Percentiles rank a stretch among this genome's conserved stretches.
These are phyloP conservation scores for Tortrix viridana DNA, from an alignment of 2,888 invertebrate genomes.

Conservation along the genomic window DNA sequence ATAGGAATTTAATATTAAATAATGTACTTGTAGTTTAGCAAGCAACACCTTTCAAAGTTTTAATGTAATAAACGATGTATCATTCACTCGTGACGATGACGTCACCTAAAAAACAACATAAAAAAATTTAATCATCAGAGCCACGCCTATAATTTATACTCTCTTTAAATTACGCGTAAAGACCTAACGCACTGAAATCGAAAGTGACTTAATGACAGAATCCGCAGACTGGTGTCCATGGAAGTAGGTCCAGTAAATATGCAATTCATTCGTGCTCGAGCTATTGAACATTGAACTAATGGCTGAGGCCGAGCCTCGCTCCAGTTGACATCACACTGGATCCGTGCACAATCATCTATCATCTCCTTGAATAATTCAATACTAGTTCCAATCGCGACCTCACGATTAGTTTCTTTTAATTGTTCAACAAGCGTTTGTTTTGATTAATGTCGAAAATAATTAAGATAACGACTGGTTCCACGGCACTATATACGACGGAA, in stretches of 20 bases:
- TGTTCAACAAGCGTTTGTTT: constrained; percentile 15
- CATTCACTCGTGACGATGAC: neutral
- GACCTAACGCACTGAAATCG: constrained; percentile 34
- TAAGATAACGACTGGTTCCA: constrained; percentile 25
- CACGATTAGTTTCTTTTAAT: constrained; percentile 20
- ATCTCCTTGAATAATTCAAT: constrained; percentile 44
- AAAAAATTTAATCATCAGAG: constrained; percentile 13
- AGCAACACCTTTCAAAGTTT: neutral
- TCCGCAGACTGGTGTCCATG: constrained; percentile 24
- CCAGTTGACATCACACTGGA: constrained; percentile 65
- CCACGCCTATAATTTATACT: constrained; percentile 27
- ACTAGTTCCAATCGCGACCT: constrained; percentile 15
- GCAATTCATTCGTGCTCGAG: constrained; percentile 50
- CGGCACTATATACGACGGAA: constrained; percentile 4
- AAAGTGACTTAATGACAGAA: constrained; percentile 38
- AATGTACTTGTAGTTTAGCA: neutral
- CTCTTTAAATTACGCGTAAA: constrained; percentile 31
- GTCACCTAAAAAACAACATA: constrained; percentile 19
- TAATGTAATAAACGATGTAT: neutral
- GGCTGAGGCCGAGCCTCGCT: constrained; percentile 72
- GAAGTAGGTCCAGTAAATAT: constrained; percentile 41
- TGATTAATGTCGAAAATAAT: constrained; percentile 18
- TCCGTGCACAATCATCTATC: constrained; percentile 50
- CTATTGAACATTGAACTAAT: constrained; percentile 69
- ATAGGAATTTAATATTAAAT: neutral